phyloP scores from a whole-genome alignment of 2,797 vertebrate species.

The Myotis pilosus region DNA sequence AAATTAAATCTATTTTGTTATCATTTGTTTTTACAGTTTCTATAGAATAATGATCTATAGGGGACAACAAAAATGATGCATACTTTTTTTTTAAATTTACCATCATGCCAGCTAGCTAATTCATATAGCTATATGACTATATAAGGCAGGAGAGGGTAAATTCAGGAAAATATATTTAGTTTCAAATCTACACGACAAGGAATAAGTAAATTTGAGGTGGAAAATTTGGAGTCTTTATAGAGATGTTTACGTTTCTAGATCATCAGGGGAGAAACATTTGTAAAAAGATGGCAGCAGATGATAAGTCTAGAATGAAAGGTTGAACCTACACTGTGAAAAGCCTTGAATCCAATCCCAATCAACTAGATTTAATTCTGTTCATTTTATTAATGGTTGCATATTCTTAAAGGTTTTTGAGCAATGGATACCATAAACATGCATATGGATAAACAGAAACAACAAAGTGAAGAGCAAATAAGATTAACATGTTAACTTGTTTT shows the following conservation, averaged over 20 bases:
- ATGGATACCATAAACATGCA: not conserved
- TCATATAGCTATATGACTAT: not conserved
- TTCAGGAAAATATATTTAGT: not conserved
- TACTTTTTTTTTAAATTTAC: not conserved
- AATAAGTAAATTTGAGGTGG: not conserved
- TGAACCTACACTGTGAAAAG: not conserved
- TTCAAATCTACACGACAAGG: not conserved
- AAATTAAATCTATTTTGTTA: not conserved
- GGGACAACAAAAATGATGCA: not conserved
- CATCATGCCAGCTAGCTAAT: not conserved
- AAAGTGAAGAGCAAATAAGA: not conserved
- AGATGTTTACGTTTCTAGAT: not conserved
- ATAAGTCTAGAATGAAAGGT: not conserved
- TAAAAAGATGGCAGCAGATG: not conserved
- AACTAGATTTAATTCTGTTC: not conserved
- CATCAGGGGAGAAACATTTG: not conserved
- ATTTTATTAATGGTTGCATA: not conserved
- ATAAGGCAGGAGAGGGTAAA: not conserved
- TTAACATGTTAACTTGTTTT: not conserved
- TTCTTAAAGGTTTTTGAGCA: not conserved
- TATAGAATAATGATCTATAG: not conserved
- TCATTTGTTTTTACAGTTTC: not conserved
- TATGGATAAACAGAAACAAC: not conserved
- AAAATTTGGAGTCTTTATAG: not conserved
- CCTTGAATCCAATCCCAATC: not conserved